These are phyloP conservation scores for Caenorhabditis remanei DNA, from an alignment of 1,140 invertebrate genomes.

Conservation along the genomic window DNA sequence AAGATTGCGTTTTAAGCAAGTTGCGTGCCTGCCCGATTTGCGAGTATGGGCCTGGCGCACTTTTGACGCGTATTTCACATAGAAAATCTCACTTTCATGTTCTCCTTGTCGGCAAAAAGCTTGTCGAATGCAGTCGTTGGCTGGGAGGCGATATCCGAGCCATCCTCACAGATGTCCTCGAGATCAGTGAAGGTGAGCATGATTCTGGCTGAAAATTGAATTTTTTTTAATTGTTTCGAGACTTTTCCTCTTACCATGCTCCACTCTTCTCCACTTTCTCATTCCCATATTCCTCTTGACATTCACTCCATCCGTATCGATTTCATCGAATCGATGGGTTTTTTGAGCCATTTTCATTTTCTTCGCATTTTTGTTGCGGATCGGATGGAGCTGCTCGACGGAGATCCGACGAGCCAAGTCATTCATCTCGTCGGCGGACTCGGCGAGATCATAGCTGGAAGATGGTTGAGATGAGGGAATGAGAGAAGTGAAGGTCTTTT, in stretches of 20 bases:
- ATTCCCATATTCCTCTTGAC: constrained; percentile 76
- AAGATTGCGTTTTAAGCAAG: too few species aligned
- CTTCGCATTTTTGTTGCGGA: constrained; percentile 35
- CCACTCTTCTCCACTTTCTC: constrained; percentile 73
- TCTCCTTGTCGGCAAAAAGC: constrained; percentile 71
- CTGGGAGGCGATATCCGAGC: constrained; percentile 71
- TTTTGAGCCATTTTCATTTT: constrained; percentile 13
- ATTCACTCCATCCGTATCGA: constrained; percentile 63
- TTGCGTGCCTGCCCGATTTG: too few species aligned
- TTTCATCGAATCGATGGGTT: background rate
- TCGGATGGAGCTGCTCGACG: constrained; percentile 4
- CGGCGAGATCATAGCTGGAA: constrained; percentile 62
- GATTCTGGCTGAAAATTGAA: constrained; percentile 64
- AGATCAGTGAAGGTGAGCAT: constrained; percentile 68
- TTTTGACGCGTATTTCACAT: too few species aligned
- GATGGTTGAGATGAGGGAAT: too few species aligned
- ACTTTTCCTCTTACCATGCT: constrained; percentile 69
- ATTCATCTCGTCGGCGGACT: constrained; percentile 55
- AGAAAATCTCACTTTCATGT: constrained; percentile 71
- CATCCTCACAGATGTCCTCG: constrained; percentile 75
- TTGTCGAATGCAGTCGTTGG: constrained; percentile 73
- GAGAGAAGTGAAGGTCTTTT: too few species aligned
- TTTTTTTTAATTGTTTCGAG: background rate
- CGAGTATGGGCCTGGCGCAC: too few species aligned
- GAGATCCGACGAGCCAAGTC: constrained; percentile 28